Conservation (phyloP, 2,888 invertebrate species). For the Hypselothyrea guttata region DNA sequence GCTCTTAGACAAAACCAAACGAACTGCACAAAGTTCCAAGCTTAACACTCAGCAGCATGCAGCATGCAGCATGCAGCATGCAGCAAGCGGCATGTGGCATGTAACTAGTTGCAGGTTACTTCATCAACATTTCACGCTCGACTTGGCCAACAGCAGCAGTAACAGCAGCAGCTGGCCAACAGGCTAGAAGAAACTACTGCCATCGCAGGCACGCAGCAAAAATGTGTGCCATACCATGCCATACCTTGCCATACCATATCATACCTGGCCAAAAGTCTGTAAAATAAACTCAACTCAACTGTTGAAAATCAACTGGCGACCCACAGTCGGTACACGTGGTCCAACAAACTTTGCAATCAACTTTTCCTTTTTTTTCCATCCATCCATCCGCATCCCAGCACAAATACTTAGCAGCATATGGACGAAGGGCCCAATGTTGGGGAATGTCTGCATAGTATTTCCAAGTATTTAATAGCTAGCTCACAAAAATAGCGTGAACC, state of each 20-base stretch:
- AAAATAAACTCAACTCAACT: conserved; percentile 74
- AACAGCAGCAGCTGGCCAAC: conserved; percentile 21
- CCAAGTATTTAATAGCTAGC: conserved; percentile 55
- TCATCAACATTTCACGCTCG: conserved; percentile 75
- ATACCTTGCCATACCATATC: conserved; percentile 3
- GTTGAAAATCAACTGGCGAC: conserved; percentile 73
- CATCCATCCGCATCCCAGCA: conserved; percentile 20
- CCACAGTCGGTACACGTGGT: conserved; percentile 43
- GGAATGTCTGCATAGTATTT: conserved; percentile 21
- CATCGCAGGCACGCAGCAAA: conserved; percentile 61
- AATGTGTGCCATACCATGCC: conserved; percentile 54
- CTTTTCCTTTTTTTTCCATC: conserved; percentile 27
- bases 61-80: conserved; percentile 30
- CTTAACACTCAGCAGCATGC: conserved; percentile 55
- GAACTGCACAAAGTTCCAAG: conserved; percentile 41
- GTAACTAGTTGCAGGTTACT: conserved; percentile 60
- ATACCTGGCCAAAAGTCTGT: conserved; percentile 58
- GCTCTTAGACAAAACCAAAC: conserved; percentile 55
- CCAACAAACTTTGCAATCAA: conserved; percentile 65
- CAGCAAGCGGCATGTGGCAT: too few species aligned
- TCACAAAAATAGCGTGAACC: conserved; percentile 14
- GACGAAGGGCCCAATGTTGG: conserved; percentile 6
- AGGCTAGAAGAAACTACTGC: conserved; percentile 41
- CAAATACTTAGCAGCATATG: conserved; percentile 61
- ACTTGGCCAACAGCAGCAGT: conserved; percentile 58